Percentiles rank a stretch among this genome's conserved stretches.
phyloP scores from a whole-genome alignment of 2,113 vertebrate species.

The human region DNA sequence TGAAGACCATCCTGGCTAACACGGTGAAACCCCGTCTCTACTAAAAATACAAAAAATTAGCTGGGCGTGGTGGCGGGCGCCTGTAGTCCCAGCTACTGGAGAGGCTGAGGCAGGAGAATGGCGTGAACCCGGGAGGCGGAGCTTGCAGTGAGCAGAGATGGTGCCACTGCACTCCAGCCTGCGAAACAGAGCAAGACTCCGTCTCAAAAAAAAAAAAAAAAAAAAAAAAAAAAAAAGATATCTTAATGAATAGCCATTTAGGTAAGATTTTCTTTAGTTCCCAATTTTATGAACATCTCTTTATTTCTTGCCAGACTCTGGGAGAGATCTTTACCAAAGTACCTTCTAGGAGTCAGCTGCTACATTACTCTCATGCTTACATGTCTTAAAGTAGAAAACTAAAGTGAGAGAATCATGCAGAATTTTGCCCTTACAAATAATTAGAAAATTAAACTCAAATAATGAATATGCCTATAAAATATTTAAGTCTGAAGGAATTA shows the following conservation, averaged over 20 bases:
- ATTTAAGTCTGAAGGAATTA: neutral
- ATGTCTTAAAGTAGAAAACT: neutral
- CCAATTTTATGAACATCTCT: neutral
- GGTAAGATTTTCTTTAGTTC: neutral
- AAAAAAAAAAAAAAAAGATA: neutral
- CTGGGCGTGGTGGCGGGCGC: too few relatives aligned
- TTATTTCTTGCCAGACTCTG: slow-evolving; percentile 2
- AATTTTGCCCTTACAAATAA: slow-evolving; percentile 22
- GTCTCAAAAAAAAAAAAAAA: too few relatives aligned
- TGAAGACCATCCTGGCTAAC: too few relatives aligned
- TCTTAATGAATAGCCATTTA: neutral
- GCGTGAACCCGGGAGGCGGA: too few relatives aligned
- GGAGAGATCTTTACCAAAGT: neutral
- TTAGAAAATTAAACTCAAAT: slow-evolving; percentile 2
- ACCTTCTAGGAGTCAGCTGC: neutral
- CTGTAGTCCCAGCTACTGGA: too few relatives aligned
- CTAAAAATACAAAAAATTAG: too few relatives aligned
- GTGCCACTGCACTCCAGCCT: too few relatives aligned
- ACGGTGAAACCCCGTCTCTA: too few relatives aligned
- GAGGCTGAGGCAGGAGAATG: too few relatives aligned
- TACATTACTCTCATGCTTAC: neutral
- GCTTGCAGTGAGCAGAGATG: too few relatives aligned
- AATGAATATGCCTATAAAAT: slow-evolving; percentile 30
- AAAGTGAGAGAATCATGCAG: neutral
- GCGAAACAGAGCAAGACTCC: too few relatives aligned